Evolutionary conservation across 2,888 invertebrate genomes (phyloP), one percentile per base, ranked within the genome.

Genomic region (Pterobdella sp.): DNA sequence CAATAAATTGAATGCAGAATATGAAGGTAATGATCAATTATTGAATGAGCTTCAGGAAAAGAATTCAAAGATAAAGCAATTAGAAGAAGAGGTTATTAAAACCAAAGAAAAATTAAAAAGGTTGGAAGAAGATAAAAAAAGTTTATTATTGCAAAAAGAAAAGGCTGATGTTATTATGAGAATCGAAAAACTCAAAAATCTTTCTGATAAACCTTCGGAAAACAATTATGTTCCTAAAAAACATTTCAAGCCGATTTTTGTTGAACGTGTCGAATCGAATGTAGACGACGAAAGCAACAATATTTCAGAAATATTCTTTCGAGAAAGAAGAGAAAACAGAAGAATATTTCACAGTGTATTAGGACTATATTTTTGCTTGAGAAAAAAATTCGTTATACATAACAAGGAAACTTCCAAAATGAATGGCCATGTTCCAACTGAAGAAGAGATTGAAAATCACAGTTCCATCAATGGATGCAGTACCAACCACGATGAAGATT

Each of bases 161-260:
- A 64, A 71, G 32, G 37, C 71, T 10, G 67, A 64, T 34, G 56
- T 68, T 26, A 31, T 74, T n/a, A 63, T 74, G 34, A 72, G 68
- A 72, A 74, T 74, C 67, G 74, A 74, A 56, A 49, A 68, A 66
- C 52, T 74, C 4, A 74, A 68, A 71, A 74, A 74, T 36, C 71
- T 74, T 14, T 31, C 72, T 26, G 56, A 35, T n/a, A 18, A n/a
- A n/a, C n/a, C 26, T 7, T 29, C 36, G 4, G 31, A 35, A 7
- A 56, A 49, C 31, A 49, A 31, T 18, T 18, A 42, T 18, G 42
- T 42, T 7, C 42, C 42, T 14, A 7, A 7, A 42, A 42, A 18
- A 14, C 42, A 42, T 18, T 42, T 42, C 18, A 42, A 7, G 7
- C 18, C 18, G 7, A 26, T 26, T 3, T 3, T 3, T 3, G 26